phyloP scores from a whole-genome alignment of 2,888 invertebrate species.

The Entomobrya proxima region DNA sequence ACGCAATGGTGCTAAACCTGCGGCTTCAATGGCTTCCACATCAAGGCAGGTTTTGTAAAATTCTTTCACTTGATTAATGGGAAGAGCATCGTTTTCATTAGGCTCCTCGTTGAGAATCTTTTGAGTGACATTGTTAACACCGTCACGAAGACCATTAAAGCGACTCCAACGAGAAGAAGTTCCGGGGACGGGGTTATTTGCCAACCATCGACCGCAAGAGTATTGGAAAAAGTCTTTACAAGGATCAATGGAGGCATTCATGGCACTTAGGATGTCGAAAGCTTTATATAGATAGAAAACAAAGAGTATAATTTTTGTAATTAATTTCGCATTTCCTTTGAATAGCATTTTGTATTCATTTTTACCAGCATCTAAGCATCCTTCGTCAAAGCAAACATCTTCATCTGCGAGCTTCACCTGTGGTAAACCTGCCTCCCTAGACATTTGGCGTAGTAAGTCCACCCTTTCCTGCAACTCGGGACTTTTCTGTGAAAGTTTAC shows the following conservation, averaged over 20 bases:
- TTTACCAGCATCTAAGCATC: slow-evolving; percentile 66
- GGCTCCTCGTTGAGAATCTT: slow-evolving; percentile 66
- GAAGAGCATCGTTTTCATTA: slow-evolving; percentile 63
- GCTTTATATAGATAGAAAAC: slow-evolving; percentile 49
- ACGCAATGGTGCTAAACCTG: slow-evolving; percentile 56
- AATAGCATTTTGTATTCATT: not conserved
- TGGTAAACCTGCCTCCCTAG: slow-evolving; percentile 33
- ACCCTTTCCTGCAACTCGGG: not conserved
- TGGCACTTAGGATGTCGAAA: slow-evolving; percentile 65
- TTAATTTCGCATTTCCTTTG: too few species aligned
- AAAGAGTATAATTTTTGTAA: too few species aligned
- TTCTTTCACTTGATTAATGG: slow-evolving; percentile 72
- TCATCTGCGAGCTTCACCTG: slow-evolving; percentile 8
- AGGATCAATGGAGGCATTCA: slow-evolving; percentile 70
- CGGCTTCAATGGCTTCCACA: slow-evolving; percentile 62
- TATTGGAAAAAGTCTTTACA: slow-evolving; percentile 73
- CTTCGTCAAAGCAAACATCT: slow-evolving; percentile 57
- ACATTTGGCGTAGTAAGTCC: not conserved
- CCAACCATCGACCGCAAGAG: slow-evolving; percentile 71
- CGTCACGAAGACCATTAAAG: slow-evolving; percentile 68
- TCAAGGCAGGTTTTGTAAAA: slow-evolving; percentile 69
- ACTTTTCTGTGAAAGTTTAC: not conserved
- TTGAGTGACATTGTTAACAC: slow-evolving; percentile 70
- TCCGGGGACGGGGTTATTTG: slow-evolving; percentile 65
- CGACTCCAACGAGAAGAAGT: slow-evolving; percentile 65